Evolutionary conservation across 35 echinoderm and acorn worm species (phyloP), one percentile per base, ranked within the genome.

Genomic region (Stichopus chloronotus): DNA sequence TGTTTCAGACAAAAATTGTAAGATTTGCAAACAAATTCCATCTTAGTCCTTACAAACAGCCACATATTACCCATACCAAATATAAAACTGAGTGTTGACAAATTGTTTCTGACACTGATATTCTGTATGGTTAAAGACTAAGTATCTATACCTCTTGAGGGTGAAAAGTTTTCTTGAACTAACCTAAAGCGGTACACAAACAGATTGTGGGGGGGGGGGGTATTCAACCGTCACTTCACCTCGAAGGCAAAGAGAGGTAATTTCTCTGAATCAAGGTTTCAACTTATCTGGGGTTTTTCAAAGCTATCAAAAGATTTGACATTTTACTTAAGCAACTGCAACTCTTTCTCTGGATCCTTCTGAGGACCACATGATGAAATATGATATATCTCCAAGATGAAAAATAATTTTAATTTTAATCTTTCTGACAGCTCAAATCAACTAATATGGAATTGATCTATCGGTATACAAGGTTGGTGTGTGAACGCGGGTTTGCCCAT

Each of bases 391-490:
- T 43, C 30, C 30, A 43, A 43, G 57, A 53, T 19, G 69, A 53
- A 85, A 85, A 58, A 59, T 59, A 85, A 85, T 57, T 85, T 53
- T 85, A 43, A 9, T 43, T 43, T 56, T 58, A 85, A 58, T 85
- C 82, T 85, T 58, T 85, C 58, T 56, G 82, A 85, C 82, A 85
- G 82, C 82, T 85, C 58, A 56, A 58, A 59, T n/a, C 82, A 85
- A 85, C 56, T 85, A 85, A 85, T 85, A 56, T 85, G 14, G 24
- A 85, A 85, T 22, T 85, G 82, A 85, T 85, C 58, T 85, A 85
- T 85, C 56, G 56, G 55, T 58, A 85, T 16, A 85, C 30, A 43
- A 0, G 30, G 30, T 43, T 3, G 30, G 30, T 43, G 30, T 43
- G 30, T 43, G 30, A 43, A 43, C 30, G 30, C 30, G 5, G 17